Conservation (phyloP, 2,797 vertebrate genomes). For the Lepus oiostolus region DNA sequence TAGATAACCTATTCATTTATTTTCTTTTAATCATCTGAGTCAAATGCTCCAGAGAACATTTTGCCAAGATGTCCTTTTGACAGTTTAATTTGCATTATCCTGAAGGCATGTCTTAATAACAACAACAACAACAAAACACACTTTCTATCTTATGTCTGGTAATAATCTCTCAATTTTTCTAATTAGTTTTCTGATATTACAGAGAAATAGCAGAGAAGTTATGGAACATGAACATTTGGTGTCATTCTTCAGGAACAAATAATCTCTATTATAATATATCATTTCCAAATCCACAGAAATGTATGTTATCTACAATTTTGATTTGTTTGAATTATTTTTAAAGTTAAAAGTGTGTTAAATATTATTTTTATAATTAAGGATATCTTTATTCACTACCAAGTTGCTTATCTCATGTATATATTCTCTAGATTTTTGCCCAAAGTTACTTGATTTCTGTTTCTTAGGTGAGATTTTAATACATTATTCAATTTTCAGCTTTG, state of each 20-base stretch:
- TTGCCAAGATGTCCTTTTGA: slow-evolving; percentile 23
- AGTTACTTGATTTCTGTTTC: not conserved
- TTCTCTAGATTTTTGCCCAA: not conserved
- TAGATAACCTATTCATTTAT: slow-evolving; percentile 39
- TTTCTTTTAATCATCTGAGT: slow-evolving; percentile 38
- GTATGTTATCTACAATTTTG: not conserved
- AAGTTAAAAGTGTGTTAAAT: not conserved
- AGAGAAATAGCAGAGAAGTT: slow-evolving; percentile 21
- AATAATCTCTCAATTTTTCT: slow-evolving; percentile 34
- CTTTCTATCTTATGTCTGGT: not conserved
- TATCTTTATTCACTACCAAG: not conserved
- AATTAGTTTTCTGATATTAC: slow-evolving; percentile 47
- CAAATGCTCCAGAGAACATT: not conserved
- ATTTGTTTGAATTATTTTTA: not conserved
- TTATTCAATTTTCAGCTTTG: not conserved
- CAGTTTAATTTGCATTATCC: slow-evolving; percentile 51
- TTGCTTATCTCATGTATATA: not conserved
- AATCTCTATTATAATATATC: not conserved
- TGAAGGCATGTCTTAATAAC: slow-evolving; percentile 59
- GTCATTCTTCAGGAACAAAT: slow-evolving; percentile 34
- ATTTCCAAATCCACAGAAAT: not conserved
- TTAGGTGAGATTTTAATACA: not conserved
- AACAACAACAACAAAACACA: slow-evolving; percentile 19
- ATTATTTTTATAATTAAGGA: not conserved
- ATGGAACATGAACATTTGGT: slow-evolving; percentile 23